Percentiles rank a stretch among this genome's conserved stretches.
phyloP scores from a whole-genome alignment of 1,140 invertebrate genomes.

The silkworm (Bombyx mori) region DNA sequence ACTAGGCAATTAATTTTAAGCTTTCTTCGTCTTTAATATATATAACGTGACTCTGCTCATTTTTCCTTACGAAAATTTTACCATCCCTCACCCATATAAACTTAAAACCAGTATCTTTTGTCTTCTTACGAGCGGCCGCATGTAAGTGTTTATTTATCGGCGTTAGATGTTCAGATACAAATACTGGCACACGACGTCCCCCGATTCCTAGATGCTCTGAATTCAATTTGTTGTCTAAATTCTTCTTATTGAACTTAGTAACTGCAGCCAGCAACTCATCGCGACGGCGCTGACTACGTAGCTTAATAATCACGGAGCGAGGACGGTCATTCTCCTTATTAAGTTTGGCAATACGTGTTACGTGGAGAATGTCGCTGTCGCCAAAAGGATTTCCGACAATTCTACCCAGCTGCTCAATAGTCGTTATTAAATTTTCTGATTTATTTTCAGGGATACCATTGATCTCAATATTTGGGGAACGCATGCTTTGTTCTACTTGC shows the following conservation, averaged over 20 bases:
- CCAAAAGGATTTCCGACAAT: not conserved
- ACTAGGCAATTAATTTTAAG: slow-evolving; percentile 8
- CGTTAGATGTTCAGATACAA: slow-evolving; percentile 16
- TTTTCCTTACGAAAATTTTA: slow-evolving; percentile 18
- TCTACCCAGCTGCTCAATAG: slow-evolving; percentile 10
- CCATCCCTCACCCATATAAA: slow-evolving; percentile 14
- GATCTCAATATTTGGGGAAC: slow-evolving; percentile 15
- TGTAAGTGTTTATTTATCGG: slow-evolving; percentile 17
- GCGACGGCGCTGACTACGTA: slow-evolving; percentile 9
- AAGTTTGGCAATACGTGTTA: slow-evolving; percentile 16
- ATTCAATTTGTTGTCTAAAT: slow-evolving; percentile 11
- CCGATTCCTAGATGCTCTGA: slow-evolving; percentile 14
- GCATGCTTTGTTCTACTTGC: slow-evolving; percentile 11
- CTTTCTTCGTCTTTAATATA: slow-evolving; percentile 8
- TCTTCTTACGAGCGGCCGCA: slow-evolving; percentile 14
- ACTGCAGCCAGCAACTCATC: slow-evolving; percentile 17
- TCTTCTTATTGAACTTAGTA: slow-evolving; percentile 14
- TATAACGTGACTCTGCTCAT: slow-evolving; percentile 9
- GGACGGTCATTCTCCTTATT: slow-evolving; percentile 13
- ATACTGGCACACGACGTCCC: slow-evolving; percentile 9
- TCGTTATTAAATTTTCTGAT: slow-evolving; percentile 15
- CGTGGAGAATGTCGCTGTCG: slow-evolving; percentile 8
- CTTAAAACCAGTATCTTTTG: slow-evolving; percentile 16
- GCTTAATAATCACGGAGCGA: slow-evolving; percentile 16
- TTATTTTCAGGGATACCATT: slow-evolving; percentile 16